Conservation (phyloP, 2,888 invertebrate species). For the Diogma glabrata region DNA sequence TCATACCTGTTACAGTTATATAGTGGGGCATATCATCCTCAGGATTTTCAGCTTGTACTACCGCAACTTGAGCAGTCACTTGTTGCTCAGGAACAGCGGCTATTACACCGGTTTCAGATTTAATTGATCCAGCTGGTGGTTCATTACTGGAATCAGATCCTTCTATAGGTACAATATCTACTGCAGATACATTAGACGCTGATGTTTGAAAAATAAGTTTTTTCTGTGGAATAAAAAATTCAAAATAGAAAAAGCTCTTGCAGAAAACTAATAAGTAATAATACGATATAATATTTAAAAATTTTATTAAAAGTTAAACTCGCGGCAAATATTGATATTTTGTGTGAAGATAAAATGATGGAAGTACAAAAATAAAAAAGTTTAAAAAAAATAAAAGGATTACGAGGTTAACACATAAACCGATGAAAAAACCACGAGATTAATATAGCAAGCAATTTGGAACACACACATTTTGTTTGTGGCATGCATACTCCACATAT, state of each 20-base stretch:
- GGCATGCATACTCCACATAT: no score
- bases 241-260: background rate
- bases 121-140: conserved; percentile 16
- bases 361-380: no score
- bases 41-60: conserved; percentile 27
- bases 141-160: conserved; percentile 32
- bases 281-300: no score
- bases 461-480: no score
- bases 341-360: no score
- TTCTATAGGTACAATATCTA: conserved; percentile 34
- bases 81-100: conserved; percentile 24
- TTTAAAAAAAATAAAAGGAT: no score
- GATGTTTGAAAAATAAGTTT: conserved; percentile 26
- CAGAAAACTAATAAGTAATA: no score
- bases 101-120: conserved; percentile 16
- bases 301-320: no score
- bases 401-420: no score
- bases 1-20: conserved; percentile 34
- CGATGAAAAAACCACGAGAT: no score
- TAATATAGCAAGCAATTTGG: no score
- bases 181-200: conserved; percentile 26
- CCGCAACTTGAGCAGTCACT: conserved; percentile 32
- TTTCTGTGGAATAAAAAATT: conserved; percentile 23
- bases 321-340: no score
- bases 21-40: conserved; percentile 29